phyloP scores from a whole-genome alignment of 2,888 invertebrate genomes.

The Micropterix aruncella region DNA sequence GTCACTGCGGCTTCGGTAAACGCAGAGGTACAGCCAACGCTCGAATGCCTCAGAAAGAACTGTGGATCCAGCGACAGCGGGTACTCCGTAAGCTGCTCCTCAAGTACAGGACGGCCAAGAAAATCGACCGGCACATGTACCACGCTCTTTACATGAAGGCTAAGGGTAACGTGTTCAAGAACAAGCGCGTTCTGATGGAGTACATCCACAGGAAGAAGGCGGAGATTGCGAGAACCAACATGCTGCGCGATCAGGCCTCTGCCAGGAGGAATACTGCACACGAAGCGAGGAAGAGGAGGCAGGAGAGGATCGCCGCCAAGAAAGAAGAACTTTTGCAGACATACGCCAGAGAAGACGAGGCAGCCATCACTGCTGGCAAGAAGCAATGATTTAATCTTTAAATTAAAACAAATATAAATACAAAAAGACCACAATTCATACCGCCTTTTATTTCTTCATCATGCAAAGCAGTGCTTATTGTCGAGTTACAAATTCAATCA shows the following conservation, averaged over 20 bases:
- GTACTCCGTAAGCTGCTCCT: constrained; percentile 90
- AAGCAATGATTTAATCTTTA: constrained; percentile 30
- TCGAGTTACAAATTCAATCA: too few relatives aligned
- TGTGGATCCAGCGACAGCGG: constrained; percentile 94
- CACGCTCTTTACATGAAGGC: constrained; percentile 98
- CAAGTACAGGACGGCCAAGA: constrained; percentile 94
- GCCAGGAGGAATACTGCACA: constrained; percentile 93
- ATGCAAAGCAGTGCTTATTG: too few relatives aligned
- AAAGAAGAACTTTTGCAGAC: constrained; percentile 82
- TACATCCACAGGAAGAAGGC: constrained; percentile 99
- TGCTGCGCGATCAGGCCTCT: constrained; percentile 95
- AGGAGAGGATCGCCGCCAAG: constrained; percentile 88
- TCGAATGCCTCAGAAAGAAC: constrained; percentile 92
- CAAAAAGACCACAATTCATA: too few relatives aligned
- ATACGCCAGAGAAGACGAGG: constrained; percentile 80
- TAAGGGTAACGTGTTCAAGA: constrained; percentile 97
- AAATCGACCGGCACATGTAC: constrained; percentile 97
- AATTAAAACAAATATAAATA: too few relatives aligned
- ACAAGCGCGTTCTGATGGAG: constrained; percentile 99
- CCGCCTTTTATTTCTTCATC: too few relatives aligned
- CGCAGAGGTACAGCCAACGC: constrained; percentile 99
- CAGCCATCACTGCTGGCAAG: constrained; percentile 57
- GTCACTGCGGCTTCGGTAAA: constrained; percentile 98
- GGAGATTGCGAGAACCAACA: constrained; percentile 95
- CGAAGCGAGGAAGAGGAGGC: constrained; percentile 93